A percentile compares a stretch with the other conserved stretches of the same genome.
These are phyloP conservation scores for Pelobates fuscus DNA, from an alignment of 2,113 vertebrate genomes.

Conservation along the genomic window DNA sequence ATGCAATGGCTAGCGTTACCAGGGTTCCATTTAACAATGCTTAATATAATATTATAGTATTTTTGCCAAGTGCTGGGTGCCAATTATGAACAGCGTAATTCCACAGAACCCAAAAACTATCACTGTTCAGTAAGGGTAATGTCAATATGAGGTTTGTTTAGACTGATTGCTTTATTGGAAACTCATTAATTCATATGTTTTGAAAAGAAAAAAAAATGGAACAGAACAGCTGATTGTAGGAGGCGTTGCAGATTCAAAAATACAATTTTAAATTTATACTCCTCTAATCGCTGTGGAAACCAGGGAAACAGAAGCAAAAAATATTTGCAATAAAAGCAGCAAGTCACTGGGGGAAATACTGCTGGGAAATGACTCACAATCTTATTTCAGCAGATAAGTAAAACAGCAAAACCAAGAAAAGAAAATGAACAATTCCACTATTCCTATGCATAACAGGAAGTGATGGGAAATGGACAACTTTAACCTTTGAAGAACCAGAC, in stretches of 20 bases:
- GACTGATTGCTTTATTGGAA: background rate
- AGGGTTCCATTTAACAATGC: too few species aligned
- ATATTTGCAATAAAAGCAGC: conserved; percentile 31
- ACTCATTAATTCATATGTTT: conserved; percentile 27
- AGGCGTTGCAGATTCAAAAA: conserved; percentile 28
- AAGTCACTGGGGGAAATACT: conserved; percentile 25
- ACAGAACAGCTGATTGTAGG: conserved; percentile 16
- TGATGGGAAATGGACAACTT: too few species aligned
- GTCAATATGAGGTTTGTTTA: background rate
- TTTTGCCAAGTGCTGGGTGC: too few species aligned
- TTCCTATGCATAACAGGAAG: too few species aligned
- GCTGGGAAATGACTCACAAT: conserved; percentile 20
- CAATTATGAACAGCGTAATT: too few species aligned
- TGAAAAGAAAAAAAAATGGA: background rate
- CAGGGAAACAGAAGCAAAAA: conserved; percentile 14
- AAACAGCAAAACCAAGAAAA: background rate
- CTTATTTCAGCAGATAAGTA: background rate
- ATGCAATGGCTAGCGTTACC: too few species aligned
- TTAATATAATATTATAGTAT: too few species aligned
- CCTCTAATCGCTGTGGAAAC: conserved; percentile 27
- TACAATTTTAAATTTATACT: conserved; percentile 32
- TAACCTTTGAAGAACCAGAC: too few species aligned
- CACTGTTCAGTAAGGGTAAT: too few species aligned
- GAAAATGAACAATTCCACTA: too few species aligned
- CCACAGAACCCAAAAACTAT: too few species aligned